A percentile compares a stretch with the other conserved stretches of the same genome.
Conservation (phyloP, 2,113 vertebrate genomes). For the Catharus fuscescens region DNA sequence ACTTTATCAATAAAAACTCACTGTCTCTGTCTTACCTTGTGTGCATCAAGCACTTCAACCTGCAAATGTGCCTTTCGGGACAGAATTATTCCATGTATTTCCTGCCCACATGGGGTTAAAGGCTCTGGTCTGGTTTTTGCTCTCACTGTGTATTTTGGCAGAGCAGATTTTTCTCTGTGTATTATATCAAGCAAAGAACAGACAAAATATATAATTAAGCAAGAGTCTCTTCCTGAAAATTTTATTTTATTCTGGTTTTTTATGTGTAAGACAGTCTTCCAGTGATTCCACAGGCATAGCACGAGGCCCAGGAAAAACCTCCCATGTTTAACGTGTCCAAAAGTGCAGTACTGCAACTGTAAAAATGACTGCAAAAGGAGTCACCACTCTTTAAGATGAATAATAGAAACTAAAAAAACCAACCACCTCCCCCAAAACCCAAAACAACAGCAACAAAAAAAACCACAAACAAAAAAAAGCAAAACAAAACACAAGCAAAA, state of each 20-base stretch:
- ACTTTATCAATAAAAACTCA: not conserved
- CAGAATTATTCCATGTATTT: not conserved
- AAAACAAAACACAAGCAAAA: not conserved
- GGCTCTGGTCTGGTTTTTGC: not conserved
- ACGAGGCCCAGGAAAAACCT: not conserved
- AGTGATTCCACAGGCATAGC: not conserved
- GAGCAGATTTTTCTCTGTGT: not conserved
- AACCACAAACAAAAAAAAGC: not conserved
- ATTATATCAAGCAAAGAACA: not conserved
- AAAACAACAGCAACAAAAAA: not conserved
- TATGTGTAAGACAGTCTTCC: not conserved
- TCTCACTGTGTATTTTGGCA: not conserved
- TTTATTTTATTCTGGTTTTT: not conserved
- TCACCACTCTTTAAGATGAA: not conserved
- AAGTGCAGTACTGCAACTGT: too few relatives aligned
- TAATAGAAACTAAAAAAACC: not conserved
- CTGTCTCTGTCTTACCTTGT: not conserved
- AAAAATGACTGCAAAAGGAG: not conserved
- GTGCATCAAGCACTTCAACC: not conserved
- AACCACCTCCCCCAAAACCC: too few relatives aligned
- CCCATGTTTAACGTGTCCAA: rapidly evolving
- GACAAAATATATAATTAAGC: not conserved
- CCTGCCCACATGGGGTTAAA: not conserved
- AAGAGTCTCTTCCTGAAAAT: not conserved
- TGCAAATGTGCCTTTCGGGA: not conserved